phyloP scores from a whole-genome alignment of 2,888 invertebrate species.

The Macrosiphum euphorbiae region DNA sequence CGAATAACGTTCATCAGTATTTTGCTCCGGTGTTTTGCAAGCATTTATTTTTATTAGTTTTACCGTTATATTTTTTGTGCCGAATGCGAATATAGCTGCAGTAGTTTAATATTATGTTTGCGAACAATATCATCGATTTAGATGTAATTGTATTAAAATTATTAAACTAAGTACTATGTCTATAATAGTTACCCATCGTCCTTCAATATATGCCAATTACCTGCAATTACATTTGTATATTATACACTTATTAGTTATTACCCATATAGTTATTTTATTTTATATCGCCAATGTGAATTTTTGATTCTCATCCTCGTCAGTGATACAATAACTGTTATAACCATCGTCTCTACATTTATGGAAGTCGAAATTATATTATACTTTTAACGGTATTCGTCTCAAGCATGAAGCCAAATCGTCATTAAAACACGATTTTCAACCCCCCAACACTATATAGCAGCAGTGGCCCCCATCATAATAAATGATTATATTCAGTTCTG shows the following conservation, averaged over 20 bases:
- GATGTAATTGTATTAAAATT: not conserved
- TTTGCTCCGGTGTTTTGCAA: not conserved
- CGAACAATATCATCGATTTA: not conserved
- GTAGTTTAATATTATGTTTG: not conserved
- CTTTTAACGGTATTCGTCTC: not conserved
- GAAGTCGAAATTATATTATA: not conserved
- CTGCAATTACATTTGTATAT: too few species aligned
- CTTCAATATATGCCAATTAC: not conserved
- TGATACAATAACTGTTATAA: not conserved
- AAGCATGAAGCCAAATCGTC: conserved; percentile 24
- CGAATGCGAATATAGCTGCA: not conserved
- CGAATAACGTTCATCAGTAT: conserved; percentile 36
- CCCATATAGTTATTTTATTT: not conserved
- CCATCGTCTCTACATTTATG: not conserved
- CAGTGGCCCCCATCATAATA: not conserved
- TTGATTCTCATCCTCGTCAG: not conserved
- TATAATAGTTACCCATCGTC: not conserved
- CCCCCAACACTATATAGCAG: not conserved
- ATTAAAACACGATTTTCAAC: not conserved
- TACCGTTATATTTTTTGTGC: not conserved
- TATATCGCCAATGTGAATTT: not conserved
- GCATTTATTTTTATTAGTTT: not conserved
- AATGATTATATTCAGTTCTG: not conserved
- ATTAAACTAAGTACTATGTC: not conserved
- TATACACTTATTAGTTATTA: not conserved